These are phyloP conservation scores for Chrysolina americana DNA, from an alignment of 2,888 invertebrate genomes.

Conservation along the genomic window DNA sequence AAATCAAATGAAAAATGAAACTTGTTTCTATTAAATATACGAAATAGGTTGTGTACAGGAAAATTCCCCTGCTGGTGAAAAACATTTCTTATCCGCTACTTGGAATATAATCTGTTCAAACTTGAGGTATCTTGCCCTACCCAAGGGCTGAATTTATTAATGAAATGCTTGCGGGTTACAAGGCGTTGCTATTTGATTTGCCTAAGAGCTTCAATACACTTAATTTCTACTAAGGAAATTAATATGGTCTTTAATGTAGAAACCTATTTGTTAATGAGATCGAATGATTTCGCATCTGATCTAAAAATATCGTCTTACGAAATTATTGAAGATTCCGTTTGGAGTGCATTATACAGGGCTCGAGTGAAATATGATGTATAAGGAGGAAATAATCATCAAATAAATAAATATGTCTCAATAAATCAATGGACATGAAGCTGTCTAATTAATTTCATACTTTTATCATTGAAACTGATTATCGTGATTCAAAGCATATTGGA, in stretches of 20 bases:
- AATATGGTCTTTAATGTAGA: conserved; percentile 62
- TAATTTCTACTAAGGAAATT: conserved; percentile 68
- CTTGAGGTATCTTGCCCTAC: conserved; percentile 58
- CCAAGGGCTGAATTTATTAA: conserved; percentile 62
- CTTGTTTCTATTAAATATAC: no score
- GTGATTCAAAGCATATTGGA: no score
- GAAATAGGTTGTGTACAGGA: neutral
- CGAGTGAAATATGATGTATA: no score
- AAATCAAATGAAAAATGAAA: no score
- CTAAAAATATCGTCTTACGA: conserved; percentile 2
- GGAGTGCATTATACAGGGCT: neutral
- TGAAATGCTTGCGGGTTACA: conserved; percentile 57
- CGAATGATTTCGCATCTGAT: conserved; percentile 50
- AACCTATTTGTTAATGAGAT: conserved; percentile 67
- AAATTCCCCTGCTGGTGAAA: neutral
- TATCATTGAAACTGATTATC: no score
- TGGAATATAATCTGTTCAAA: conserved; percentile 48
- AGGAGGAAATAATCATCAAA: no score
- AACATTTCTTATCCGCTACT: neutral
- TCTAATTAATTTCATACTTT: no score
- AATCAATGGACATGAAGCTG: no score
- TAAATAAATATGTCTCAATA: no score
- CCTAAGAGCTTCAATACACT: conserved; percentile 68
- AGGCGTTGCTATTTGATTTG: conserved; percentile 67
- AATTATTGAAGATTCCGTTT: neutral